phyloP scores from a whole-genome alignment of 2,113 vertebrate genomes.

The Dinomys branickii region DNA sequence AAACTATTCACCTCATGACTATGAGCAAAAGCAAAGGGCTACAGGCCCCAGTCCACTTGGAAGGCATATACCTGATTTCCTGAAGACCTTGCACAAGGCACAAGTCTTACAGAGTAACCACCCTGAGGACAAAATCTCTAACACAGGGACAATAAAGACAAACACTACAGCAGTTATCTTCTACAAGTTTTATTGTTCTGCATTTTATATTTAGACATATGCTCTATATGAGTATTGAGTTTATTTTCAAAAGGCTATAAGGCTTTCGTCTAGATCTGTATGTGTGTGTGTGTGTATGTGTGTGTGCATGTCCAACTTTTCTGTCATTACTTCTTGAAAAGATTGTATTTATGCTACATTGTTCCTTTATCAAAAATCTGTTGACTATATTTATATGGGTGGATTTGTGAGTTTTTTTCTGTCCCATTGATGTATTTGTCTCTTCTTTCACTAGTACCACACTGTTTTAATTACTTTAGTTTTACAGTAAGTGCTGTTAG shows the following conservation, averaged over 20 bases:
- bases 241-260: background rate
- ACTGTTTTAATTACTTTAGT: background rate
- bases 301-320: background rate
- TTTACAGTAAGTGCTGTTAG: background rate
- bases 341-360: background rate
- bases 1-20: background rate
- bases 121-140: background rate
- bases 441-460: background rate
- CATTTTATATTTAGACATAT: background rate
- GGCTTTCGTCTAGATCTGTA: background rate
- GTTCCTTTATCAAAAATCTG: background rate
- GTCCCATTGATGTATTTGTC: background rate
- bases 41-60: background rate
- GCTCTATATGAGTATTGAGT: background rate
- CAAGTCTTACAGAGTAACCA: background rate
- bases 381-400: background rate
- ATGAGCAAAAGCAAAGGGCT: background rate
- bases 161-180: background rate
- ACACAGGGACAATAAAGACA: background rate
- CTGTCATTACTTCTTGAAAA: background rate
- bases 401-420: background rate
- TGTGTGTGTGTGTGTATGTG: background rate
- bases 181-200: background rate
- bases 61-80: too few species aligned
- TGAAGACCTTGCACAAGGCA: background rate